A percentile compares a stretch with the other conserved stretches of the same genome.
phyloP scores from a whole-genome alignment of 2,113 vertebrate species.

The Rostratula benghalensis region DNA sequence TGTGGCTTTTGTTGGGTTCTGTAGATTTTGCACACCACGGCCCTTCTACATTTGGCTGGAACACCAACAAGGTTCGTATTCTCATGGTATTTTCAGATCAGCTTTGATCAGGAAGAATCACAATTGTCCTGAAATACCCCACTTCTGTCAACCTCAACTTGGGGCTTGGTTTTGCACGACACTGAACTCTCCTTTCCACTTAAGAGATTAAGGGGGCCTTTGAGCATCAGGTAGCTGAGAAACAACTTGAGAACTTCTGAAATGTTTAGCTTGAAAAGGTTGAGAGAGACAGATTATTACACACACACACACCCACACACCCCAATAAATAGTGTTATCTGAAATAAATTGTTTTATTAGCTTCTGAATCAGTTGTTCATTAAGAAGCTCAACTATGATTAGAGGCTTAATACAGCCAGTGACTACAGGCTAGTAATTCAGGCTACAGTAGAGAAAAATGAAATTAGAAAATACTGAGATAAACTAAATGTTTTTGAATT shows the following conservation, averaged over 20 bases:
- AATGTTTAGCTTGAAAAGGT: not conserved
- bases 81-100: not conserved
- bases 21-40: not conserved
- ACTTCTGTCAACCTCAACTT: not conserved
- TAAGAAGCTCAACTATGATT: not conserved
- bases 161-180: not conserved
- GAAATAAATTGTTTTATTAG: not conserved
- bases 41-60: not conserved
- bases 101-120: not conserved
- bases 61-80: not conserved
- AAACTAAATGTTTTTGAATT: not conserved
- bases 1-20: not conserved
- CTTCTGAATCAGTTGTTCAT: not conserved
- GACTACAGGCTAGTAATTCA: not conserved
- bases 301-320: too few relatives aligned
- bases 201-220: not conserved
- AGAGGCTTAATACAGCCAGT: not conserved
- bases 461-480: not conserved
- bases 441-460: not conserved
- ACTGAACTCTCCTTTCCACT: not conserved
- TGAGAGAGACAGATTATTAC: not conserved
- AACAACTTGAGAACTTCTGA: not conserved
- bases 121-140: not conserved
- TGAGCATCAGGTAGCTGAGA: not conserved
- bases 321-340: not conserved